These are phyloP conservation scores for Chiroxiphia lanceolata DNA, from an alignment of 2,797 vertebrate genomes.

Conservation along the genomic window DNA sequence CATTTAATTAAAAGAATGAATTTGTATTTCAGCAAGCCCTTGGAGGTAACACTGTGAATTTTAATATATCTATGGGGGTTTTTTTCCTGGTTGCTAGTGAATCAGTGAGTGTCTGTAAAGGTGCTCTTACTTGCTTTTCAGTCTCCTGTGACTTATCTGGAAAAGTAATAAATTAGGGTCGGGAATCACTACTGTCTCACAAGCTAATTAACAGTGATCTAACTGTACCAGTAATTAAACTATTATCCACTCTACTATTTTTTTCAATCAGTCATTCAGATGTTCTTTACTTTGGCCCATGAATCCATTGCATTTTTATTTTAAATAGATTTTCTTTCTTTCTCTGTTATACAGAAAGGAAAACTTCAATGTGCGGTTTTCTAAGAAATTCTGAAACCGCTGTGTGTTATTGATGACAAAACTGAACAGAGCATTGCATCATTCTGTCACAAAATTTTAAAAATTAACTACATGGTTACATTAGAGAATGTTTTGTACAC, in stretches of 20 bases:
- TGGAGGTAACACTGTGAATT: not conserved
- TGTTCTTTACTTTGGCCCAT: not conserved
- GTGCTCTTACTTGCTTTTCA: not conserved
- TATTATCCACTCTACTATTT: not conserved
- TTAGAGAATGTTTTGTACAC: not conserved
- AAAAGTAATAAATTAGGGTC: not conserved
- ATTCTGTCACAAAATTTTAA: not conserved
- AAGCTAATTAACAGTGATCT: constrained; percentile 31
- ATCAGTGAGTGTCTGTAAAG: not conserved
- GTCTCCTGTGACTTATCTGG: not conserved
- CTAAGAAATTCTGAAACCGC: not conserved
- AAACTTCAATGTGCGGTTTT: not conserved
- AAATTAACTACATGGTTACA: not conserved
- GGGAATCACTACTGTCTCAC: not conserved
- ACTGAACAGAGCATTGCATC: not conserved
- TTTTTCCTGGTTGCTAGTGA: not conserved
- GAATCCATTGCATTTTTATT: not conserved
- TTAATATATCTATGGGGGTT: fast-evolving
- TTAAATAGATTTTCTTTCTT: not conserved
- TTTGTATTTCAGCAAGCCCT: not conserved
- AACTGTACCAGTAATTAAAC: constrained; percentile 49
- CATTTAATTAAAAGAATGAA: not conserved
- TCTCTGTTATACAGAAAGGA: not conserved
- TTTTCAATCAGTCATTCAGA: not conserved
- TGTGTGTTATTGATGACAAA: not conserved